phyloP scores from a whole-genome alignment of 2,888 invertebrate species.

The Agonopterix alstromeriana region DNA sequence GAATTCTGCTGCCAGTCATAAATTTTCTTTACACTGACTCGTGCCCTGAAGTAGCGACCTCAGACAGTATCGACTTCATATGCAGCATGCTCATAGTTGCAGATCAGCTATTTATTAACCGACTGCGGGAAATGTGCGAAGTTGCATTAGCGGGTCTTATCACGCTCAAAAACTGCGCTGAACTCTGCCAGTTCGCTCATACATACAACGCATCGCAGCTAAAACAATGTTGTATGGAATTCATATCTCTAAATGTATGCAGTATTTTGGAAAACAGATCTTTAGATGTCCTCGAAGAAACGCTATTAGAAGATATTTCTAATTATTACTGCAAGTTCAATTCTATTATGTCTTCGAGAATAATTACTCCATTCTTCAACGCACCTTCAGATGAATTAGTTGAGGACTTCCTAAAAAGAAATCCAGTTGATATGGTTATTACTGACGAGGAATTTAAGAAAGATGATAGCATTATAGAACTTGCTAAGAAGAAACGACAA shows the following conservation, averaged over 20 bases:
- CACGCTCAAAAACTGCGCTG: slow-evolving; percentile 84
- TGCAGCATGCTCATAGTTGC: slow-evolving; percentile 86
- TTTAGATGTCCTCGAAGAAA: slow-evolving; percentile 79
- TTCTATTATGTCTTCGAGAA: slow-evolving; percentile 76
- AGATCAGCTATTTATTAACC: slow-evolving; percentile 85
- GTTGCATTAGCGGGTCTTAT: slow-evolving; percentile 79
- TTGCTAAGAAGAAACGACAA: slow-evolving; percentile 53
- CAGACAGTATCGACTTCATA: slow-evolving; percentile 82
- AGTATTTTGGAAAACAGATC: slow-evolving; percentile 82
- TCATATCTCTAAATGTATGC: slow-evolving; percentile 84
- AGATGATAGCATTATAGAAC: slow-evolving; percentile 52
- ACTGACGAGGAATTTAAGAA: slow-evolving; percentile 69
- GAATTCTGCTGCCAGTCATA: slow-evolving; percentile 80
- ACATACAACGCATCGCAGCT: slow-evolving; percentile 86
- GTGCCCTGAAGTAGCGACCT: slow-evolving; percentile 74
- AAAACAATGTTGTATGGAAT: slow-evolving; percentile 84
- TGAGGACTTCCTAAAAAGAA: slow-evolving; percentile 46
- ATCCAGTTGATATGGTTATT: slow-evolving; percentile 63
- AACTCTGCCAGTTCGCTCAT: slow-evolving; percentile 85
- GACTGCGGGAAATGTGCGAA: slow-evolving; percentile 85
- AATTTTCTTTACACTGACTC: slow-evolving; percentile 87
- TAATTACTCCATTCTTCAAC: slow-evolving; percentile 82
- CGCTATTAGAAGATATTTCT: slow-evolving; percentile 79
- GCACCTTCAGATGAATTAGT: slow-evolving; percentile 78
- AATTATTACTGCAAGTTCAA: slow-evolving; percentile 80